A percentile compares a stretch with the other conserved stretches of the same genome.
phyloP scores from a whole-genome alignment of 2,797 vertebrate genomes.

The Sardinella longiceps region DNA sequence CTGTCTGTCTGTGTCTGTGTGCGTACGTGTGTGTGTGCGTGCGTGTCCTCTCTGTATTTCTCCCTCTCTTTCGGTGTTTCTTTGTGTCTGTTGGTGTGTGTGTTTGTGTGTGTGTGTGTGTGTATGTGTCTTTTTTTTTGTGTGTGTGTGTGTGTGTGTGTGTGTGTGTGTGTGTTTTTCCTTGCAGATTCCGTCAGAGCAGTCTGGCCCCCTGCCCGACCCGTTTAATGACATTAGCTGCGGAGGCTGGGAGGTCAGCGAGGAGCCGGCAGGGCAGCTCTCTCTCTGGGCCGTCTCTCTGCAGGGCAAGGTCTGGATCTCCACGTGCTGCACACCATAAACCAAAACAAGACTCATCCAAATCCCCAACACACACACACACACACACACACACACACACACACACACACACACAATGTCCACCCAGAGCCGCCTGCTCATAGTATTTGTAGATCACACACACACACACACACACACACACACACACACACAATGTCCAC shows the following conservation, averaged over 20 bases:
- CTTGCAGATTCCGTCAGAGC: constrained; percentile 81
- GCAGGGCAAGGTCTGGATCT: constrained; percentile 86
- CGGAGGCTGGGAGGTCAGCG: constrained; percentile 92
- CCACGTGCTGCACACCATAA: background rate
- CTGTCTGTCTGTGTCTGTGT: background rate
- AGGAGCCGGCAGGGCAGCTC: constrained; percentile 86
- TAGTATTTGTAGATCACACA: too few relatives aligned
- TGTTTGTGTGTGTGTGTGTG: background rate
- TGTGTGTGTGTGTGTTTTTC: background rate
- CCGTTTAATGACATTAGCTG: constrained; percentile 94
- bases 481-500: background rate
- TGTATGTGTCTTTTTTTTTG: background rate
- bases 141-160: background rate
- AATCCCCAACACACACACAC: background rate
- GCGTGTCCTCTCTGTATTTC: too few relatives aligned
- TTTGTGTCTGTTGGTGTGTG: background rate
- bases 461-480: too few relatives aligned
- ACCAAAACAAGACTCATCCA: background rate
- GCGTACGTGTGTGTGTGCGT: background rate
- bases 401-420: background rate
- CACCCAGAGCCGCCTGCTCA: too few relatives aligned
- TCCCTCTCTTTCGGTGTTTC: too few relatives aligned
- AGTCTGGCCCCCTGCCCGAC: constrained; percentile 81
- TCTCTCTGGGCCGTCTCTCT: constrained; percentile 94
- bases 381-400: background rate